Evolutionary conservation across 2,113 vertebrate species (phyloP), one percentile per base, ranked within the genome.

Genomic region (Ia io): DNA sequence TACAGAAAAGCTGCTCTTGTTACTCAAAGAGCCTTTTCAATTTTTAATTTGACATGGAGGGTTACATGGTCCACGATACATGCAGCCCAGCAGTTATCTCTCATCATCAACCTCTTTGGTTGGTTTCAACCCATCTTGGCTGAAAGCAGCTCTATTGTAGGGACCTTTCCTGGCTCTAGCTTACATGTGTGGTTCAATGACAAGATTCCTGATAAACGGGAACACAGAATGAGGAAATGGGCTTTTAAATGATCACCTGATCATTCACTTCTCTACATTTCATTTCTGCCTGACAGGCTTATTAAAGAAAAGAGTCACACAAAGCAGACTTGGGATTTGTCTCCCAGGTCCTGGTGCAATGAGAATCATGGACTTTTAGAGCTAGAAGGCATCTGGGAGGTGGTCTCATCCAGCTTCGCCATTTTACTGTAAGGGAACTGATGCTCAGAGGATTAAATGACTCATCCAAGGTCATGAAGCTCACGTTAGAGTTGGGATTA

Each of bases 201-300:
- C 86, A 97, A 97, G 97, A 97, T 95, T 47, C 65, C 95, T 96
- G 97, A 98, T 97, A 98, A 97, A 95, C 40, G 70, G 65, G 49
- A 95, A 69, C 86, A 91, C 69, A 95, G 91, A 95, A 93, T 77
- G 92, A 95, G 84, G 92, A 97, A 96, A 95, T 74, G 80, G 80
- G 11, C 78, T 93, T 97, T 94, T 73, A 93, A 95, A 96, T 84
- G 86, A 89, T 74, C 76, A 86, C 65, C 84, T 90, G 91, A 85
- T 79, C 40, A 7, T 96, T 97, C 65, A 65, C 84, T 82, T 96
- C 90, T 70, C 53, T 89, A 69, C 14, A 35, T 76, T 97, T 90
- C 53, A 11, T 80, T 71, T 94, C 96, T 94, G 78, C 49, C 84
- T 97, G 97, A 96, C 96, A 96, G 97, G 89, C 93, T 94, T 97